These are phyloP conservation scores for Mesorhabditis spiculigera DNA, from an alignment of 2,888 invertebrate genomes.

Conservation along the genomic window DNA sequence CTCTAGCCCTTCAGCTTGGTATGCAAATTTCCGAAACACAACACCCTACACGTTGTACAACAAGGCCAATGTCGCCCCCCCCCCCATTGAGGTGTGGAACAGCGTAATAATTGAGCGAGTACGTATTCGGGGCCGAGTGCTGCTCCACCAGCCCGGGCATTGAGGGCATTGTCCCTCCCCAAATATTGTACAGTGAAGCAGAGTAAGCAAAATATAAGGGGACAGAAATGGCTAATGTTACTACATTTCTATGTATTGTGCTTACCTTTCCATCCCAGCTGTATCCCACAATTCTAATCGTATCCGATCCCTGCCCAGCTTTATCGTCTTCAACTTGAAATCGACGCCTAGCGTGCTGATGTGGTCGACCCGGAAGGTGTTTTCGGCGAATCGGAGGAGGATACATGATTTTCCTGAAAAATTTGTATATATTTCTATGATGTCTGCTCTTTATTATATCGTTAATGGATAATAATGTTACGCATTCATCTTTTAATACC, in stretches of 20 bases:
- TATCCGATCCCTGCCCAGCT: conserved; percentile 54
- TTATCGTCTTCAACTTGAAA: conserved; percentile 59
- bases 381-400: conserved; percentile 57
- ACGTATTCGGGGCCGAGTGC: neutral
- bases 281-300: conserved; percentile 54
- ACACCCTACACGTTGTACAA: neutral
- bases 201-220: no score
- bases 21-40: neutral
- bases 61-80: neutral
- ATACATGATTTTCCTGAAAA: conserved; percentile 57
- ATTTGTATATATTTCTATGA: neutral
- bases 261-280: conserved; percentile 54
- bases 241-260: conserved; percentile 23
- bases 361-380: conserved; percentile 52
- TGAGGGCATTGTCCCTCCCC: no score
- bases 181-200: no score
- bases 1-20: neutral
- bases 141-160: no score
- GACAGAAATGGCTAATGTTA: no score
- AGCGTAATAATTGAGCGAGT: conserved; percentile 6
- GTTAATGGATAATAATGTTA: no score
- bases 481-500: no score
- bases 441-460: no score
- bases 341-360: conserved; percentile 58
- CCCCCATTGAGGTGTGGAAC: neutral